Conservation (phyloP, 2,888 invertebrate genomes). For the Teinopalpus imperialis region DNA sequence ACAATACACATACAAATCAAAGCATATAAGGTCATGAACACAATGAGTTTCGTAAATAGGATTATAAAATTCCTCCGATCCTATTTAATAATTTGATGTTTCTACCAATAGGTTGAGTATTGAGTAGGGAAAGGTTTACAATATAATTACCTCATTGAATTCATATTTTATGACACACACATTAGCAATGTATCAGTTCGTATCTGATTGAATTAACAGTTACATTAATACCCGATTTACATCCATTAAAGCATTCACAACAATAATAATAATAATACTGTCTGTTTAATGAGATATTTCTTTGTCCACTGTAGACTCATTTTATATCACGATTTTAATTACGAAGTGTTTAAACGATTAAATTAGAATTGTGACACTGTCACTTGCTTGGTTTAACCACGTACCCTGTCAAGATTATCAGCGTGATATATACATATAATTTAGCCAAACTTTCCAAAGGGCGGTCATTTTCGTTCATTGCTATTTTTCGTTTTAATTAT, state of each 20-base stretch:
- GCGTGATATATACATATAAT: slow-evolving; percentile 15
- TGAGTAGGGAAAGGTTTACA: not conserved
- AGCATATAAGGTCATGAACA: no score
- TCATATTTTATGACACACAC: no score
- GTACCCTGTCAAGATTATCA: slow-evolving; percentile 23
- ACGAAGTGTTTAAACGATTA: slow-evolving; percentile 1
- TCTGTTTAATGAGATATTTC: no score
- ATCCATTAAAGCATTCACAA: not conserved
- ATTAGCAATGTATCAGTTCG: not conserved
- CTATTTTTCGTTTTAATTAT: no score
- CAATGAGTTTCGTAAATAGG: no score
- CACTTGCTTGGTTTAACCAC: slow-evolving; percentile 21
- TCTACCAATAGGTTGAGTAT: no score
- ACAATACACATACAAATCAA: slow-evolving; percentile 13
- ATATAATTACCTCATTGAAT: not conserved
- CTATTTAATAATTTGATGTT: no score
- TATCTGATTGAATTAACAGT: not conserved
- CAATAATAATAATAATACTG: not conserved
- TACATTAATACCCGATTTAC: slow-evolving; percentile 10
- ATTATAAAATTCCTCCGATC: no score
- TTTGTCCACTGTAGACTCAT: no score
- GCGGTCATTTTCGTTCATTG: no score
- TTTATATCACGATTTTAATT: no score
- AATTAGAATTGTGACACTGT: not conserved
- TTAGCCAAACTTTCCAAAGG: not conserved